Evolutionary conservation across 1,140 invertebrate species (phyloP), one percentile per base, ranked within the genome.

Genomic region (Geopemphigus sp.): DNA sequence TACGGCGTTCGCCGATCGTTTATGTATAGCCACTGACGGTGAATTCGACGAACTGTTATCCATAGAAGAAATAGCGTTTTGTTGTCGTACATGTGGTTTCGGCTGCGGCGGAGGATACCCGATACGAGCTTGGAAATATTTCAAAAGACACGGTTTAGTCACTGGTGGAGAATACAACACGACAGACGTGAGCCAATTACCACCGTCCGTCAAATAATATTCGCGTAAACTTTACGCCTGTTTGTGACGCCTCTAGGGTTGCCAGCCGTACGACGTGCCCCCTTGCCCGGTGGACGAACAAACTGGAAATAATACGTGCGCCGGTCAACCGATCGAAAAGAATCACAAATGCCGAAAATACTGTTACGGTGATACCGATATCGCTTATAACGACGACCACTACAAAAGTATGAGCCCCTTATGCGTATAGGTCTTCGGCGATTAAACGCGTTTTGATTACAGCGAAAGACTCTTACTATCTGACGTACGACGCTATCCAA

Each of bases 1-100:
- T 19, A 26, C 70, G 24, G 89, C 91, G 5, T 92, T 93, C 86
- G 88, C 90, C 53, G 92, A 93, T 85, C 84, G 92, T 64, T 86
- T 88, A 63, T 93, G 92, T 84, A 91, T 93, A 83, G 87, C 88
- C 47, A 88, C 87, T 4, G 85, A 88, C 59, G 89, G 88, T 39
- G 86, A 87, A 81, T 81, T 83, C 17, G 87, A 89, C 66, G 85
- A 87, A 80, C 85, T 89, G 74, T 84, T 90, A 29, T 91, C 91
- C 14, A 87, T 90, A 57, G 88, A 92, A 59, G 78, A 81, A 68
- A 82, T 90, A 0, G 83, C 87, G 15, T 93, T 92, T 83, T 82
- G 80, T 63, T 80, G 61, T 59, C 26, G 66, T 12, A 50, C 29
- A 22, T 80, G 57, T 45, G 81, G 50, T 63, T 53, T 68, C 47